These are phyloP conservation scores for Thalassaphorura encarpata DNA, from an alignment of 1,140 invertebrate species.

Conservation along the genomic window DNA sequence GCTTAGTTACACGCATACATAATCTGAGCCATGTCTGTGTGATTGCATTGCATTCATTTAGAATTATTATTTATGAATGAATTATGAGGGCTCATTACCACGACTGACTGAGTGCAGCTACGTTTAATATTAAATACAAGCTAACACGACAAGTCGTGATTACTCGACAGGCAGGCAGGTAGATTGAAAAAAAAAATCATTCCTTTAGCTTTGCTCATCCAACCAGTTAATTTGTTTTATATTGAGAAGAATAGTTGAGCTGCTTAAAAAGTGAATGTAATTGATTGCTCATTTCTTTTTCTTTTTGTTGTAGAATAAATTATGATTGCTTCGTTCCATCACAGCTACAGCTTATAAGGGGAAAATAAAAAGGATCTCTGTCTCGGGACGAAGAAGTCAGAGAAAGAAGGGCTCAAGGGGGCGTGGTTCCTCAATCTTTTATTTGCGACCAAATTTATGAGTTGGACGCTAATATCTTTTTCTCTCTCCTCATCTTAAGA, in stretches of 20 bases:
- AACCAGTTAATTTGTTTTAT: conserved; percentile 33
- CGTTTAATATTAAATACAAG: too few species aligned
- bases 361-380: too few species aligned
- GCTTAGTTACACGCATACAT: too few species aligned
- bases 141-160: conserved; percentile 32
- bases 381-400: background rate
- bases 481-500: conserved; percentile 23
- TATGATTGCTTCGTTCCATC: too few species aligned
- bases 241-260: conserved; percentile 16
- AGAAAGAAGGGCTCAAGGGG: conserved; percentile 1
- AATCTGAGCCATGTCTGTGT: too few species aligned
- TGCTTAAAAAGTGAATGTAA: conserved; percentile 13
- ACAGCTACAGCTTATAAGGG: too few species aligned
- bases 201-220: too few species aligned
- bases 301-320: conserved; percentile 29
- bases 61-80: too few species aligned
- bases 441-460: conserved; percentile 34
- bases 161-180: too few species aligned
- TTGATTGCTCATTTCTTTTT: conserved; percentile 30
- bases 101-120: background rate
- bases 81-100: too few species aligned
- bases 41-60: too few species aligned
- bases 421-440: conserved; percentile 28
- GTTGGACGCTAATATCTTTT: conserved; percentile 31
- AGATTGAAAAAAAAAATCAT: too few species aligned